A percentile compares a stretch with the other conserved stretches of the same genome.
Conservation (phyloP, 2,797 vertebrate species). For the Hypotaenidia okinawae region DNA sequence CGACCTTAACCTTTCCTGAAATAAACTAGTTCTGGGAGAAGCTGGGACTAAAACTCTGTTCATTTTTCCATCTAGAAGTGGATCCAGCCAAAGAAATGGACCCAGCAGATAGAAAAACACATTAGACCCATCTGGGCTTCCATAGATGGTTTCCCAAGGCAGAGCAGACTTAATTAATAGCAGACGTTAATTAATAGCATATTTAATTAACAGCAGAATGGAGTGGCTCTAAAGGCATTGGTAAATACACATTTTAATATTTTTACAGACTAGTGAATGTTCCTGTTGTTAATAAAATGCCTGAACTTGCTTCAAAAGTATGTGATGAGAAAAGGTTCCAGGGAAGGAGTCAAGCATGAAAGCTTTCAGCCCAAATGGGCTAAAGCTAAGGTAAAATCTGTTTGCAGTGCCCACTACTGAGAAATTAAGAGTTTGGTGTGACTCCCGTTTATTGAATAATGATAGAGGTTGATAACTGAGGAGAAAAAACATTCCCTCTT, state of each 20-base stretch:
- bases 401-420: background rate
- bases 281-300: background rate
- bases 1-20: background rate
- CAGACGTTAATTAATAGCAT: background rate
- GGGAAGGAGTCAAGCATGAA: background rate
- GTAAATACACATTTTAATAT: background rate
- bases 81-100: background rate
- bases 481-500: background rate
- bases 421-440: background rate
- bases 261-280: background rate
- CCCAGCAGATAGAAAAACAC: background rate
- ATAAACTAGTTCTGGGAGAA: background rate
- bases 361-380: background rate
- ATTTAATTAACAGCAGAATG: background rate
- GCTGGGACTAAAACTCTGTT: background rate
- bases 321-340: background rate
- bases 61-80: background rate
- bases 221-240: background rate
- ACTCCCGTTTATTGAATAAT: background rate
- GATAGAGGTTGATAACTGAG: background rate
- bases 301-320: background rate
- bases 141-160: background rate
- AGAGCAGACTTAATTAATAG: background rate
- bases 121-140: background rate
- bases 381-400: background rate